Evolutionary conservation across 2,888 invertebrate species (phyloP).

Genomic region (Thecocarcelia acutangulata): DNA sequence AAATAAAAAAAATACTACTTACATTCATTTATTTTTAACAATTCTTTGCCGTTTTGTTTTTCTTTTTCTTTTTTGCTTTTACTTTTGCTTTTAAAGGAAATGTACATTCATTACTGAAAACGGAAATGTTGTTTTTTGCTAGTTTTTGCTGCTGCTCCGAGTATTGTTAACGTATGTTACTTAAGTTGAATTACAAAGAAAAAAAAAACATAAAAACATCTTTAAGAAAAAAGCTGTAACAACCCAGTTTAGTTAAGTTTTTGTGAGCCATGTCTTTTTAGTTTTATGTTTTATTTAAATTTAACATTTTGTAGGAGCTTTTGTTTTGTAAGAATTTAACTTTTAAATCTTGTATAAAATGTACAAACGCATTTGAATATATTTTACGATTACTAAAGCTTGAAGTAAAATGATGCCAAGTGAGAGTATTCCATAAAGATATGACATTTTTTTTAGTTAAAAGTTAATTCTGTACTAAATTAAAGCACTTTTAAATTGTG

Average conservation of each 20-base stretch:
- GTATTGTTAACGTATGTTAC: slow-evolving; percentile 55
- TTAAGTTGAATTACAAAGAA: slow-evolving; percentile 21
- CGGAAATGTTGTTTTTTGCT: slow-evolving; percentile 61
- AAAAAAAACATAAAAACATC: background rate
- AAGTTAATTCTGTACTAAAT: too few species aligned
- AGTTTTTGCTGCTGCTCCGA: slow-evolving; percentile 5
- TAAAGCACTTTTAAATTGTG: too few species aligned
- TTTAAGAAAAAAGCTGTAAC: slow-evolving; percentile 9
- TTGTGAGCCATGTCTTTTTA: slow-evolving; percentile 15
- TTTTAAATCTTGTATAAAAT: too few species aligned
- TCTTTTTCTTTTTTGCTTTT: slow-evolving; percentile 2
- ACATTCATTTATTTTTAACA: slow-evolving; percentile 34
- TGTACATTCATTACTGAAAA: slow-evolving; percentile 65
- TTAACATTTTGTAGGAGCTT: too few species aligned
- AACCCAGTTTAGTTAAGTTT: slow-evolving; percentile 26
- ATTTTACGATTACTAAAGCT: too few species aligned
- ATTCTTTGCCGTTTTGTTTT: background rate
- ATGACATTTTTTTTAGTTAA: too few species aligned
- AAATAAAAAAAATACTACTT: slow-evolving; percentile 39
- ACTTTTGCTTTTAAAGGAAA: slow-evolving; percentile 56
- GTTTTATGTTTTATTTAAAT: background rate
- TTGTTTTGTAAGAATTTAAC: too few species aligned
- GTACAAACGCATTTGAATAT: too few species aligned
- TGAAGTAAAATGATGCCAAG: too few species aligned
- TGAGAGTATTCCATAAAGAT: too few species aligned